A percentile compares a stretch with the other conserved stretches of the same genome.
These are phyloP conservation scores for Haliclona indistincta DNA, from an alignment of 37 sponge, comb jelly and placozoan species.

Conservation along the genomic window DNA sequence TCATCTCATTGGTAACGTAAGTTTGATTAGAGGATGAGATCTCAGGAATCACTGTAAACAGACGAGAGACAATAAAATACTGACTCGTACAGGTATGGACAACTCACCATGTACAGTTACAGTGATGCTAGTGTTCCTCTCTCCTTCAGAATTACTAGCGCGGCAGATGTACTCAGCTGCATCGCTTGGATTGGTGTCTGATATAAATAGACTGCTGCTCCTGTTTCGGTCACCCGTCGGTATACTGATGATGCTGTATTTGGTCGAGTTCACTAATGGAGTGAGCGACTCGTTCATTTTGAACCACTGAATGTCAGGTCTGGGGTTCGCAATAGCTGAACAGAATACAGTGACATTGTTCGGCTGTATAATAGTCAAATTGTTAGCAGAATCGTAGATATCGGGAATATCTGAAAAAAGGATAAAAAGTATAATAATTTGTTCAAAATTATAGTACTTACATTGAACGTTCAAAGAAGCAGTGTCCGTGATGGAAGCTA, in stretches of 20 bases:
- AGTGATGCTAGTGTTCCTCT: not conserved
- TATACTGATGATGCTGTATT: not conserved
- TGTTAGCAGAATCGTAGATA: conserved; percentile 12
- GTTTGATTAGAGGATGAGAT: not conserved
- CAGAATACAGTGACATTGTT: conserved; percentile 31
- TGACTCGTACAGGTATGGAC: not conserved
- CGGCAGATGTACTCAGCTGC: conserved; percentile 44
- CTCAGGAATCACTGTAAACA: not conserved
- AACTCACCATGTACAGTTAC: not conserved
- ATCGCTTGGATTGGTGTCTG: conserved; percentile 15
- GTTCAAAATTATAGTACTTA: no score
- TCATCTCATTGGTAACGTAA: conserved; percentile 21
- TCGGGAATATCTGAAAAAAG: conserved; percentile 37
- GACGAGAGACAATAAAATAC: not conserved
- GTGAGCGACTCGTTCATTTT: not conserved
- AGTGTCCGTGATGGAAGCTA: no score
- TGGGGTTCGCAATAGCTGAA: conserved; percentile 36
- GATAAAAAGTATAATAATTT: not conserved
- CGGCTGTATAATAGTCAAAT: conserved; percentile 13
- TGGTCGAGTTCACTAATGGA: not conserved
- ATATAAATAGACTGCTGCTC: not conserved
- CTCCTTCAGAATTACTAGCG: conserved; percentile 37
- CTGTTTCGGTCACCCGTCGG: no score
- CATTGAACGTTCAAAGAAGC: no score
- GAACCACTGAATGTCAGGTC: conserved; percentile 58